A percentile compares a stretch with the other conserved stretches of the same genome.
These are phyloP conservation scores for Eclectus roratus DNA, from an alignment of 2,113 vertebrate species.

Conservation along the genomic window DNA sequence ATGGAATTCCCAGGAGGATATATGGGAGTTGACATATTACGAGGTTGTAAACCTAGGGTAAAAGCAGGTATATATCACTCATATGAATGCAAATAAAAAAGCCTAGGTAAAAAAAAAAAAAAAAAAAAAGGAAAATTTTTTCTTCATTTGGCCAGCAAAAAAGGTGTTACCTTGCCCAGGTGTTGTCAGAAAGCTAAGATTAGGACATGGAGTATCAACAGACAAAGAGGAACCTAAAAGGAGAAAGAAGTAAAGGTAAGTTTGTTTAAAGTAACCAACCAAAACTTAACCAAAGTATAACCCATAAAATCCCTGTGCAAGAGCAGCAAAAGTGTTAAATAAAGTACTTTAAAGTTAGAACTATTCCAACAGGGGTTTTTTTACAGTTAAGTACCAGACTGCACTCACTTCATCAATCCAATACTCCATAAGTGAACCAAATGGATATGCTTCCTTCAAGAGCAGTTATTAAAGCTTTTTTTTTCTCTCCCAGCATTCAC, in stretches of 20 bases:
- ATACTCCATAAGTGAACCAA: neutral
- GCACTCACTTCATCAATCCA: neutral
- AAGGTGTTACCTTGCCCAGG: slow-evolving; percentile 73
- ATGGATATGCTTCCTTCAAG: neutral
- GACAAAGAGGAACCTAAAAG: slow-evolving; percentile 72
- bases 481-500: neutral
- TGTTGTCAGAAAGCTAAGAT: slow-evolving; percentile 74
- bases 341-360: neutral
- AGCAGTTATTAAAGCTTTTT: neutral
- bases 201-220: slow-evolving; percentile 66
- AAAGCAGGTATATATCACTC: neutral
- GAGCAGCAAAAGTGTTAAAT: neutral
- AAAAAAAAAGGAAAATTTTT: too few relatives aligned
- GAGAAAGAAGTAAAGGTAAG: neutral
- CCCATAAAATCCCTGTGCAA: neutral
- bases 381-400: neutral
- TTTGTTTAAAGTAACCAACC: neutral
- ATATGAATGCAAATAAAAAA: neutral
- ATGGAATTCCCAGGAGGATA: slow-evolving; percentile 65
- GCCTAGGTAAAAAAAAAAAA: neutral
- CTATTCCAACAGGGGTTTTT: neutral
- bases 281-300: neutral
- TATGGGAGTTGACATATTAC: slow-evolving; percentile 78
- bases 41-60: slow-evolving; percentile 75
- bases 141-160: neutral